Evolutionary conservation across 2,888 invertebrate species (phyloP).

Genomic region (Embidobia sp.): DNA sequence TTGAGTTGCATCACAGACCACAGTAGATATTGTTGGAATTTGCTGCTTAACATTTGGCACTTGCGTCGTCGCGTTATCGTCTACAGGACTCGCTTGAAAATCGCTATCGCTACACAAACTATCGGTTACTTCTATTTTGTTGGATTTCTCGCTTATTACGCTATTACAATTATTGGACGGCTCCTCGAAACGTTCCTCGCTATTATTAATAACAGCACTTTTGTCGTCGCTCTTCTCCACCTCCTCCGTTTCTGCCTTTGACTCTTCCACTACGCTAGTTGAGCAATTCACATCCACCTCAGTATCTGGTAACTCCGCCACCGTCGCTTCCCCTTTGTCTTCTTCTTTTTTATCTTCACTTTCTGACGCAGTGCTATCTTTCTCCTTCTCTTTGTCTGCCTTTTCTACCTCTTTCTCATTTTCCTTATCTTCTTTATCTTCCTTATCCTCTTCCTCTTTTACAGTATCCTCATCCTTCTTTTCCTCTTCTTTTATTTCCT

Average conservation of each 20-base stretch:
- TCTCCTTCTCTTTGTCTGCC: conserved; percentile 40
- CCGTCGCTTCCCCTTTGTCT: no score
- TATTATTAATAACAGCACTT: conserved; percentile 78
- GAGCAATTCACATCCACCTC: conserved; percentile 77
- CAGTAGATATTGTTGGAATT: conserved; percentile 87
- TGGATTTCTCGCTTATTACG: conserved; percentile 77
- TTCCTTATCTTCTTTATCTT: conserved; percentile 33
- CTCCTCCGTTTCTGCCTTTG: conserved; percentile 66
- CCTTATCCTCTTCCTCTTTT: conserved; percentile 5
- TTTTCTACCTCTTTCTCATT: conserved; percentile 40
- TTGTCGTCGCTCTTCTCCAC: conserved; percentile 71
- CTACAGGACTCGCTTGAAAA: conserved; percentile 78
- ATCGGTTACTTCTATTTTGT: conserved; percentile 76
- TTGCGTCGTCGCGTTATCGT: conserved; percentile 77
- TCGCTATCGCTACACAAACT: conserved; percentile 79
- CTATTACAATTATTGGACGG: conserved; percentile 81
- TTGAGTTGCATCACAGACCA: conserved; percentile 87
- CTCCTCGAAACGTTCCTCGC: conserved; percentile 76
- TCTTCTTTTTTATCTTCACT: no score
- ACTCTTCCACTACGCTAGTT: conserved; percentile 76
- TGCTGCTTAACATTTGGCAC: conserved; percentile 81
- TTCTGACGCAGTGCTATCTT: no score
- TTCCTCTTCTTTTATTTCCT: conserved; percentile 5
- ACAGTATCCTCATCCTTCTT: neutral
- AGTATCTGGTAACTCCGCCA: no score